A percentile compares a stretch with the other conserved stretches of the same genome.
These are phyloP conservation scores for Cristatella mucedo DNA, from an alignment of 2,888 invertebrate genomes.

Conservation along the genomic window DNA sequence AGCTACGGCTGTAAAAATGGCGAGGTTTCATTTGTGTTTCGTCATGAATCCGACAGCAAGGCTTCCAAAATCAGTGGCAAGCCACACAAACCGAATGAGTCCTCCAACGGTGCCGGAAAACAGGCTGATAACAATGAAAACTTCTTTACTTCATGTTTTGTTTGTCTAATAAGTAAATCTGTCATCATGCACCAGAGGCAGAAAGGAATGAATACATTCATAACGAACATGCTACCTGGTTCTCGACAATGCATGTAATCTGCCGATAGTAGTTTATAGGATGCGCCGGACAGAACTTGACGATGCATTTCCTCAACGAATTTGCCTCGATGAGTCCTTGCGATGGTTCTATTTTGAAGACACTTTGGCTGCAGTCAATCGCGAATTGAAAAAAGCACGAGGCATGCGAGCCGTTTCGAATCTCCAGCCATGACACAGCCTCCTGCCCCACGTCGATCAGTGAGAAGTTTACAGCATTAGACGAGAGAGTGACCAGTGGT, in stretches of 20 bases:
- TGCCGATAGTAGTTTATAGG: constrained; percentile 34
- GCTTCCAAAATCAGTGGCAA: no score
- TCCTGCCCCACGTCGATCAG: constrained; percentile 24
- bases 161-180: no score
- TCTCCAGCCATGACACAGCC: constrained; percentile 23
- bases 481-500: constrained; percentile 24
- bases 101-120: no score
- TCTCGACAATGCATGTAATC: constrained; percentile 31
- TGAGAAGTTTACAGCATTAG: constrained; percentile 24
- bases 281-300: constrained; percentile 27
- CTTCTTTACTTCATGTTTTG: no score
- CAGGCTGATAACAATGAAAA: no score
- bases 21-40: no score
- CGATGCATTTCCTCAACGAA: constrained; percentile 19
- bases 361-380: constrained; percentile 32
- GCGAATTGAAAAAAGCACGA: constrained; percentile 25
- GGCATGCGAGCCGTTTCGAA: constrained; percentile 26
- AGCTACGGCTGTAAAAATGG: no score
- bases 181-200: no score
- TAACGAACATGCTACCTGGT: constrained; percentile 23
- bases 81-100: no score
- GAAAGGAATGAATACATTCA: no score
- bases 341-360: constrained; percentile 26
- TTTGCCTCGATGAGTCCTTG: constrained; percentile 23
- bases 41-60: no score